Conservation (phyloP, 2,888 invertebrate species). For the Caenorhabditis virilis region DNA sequence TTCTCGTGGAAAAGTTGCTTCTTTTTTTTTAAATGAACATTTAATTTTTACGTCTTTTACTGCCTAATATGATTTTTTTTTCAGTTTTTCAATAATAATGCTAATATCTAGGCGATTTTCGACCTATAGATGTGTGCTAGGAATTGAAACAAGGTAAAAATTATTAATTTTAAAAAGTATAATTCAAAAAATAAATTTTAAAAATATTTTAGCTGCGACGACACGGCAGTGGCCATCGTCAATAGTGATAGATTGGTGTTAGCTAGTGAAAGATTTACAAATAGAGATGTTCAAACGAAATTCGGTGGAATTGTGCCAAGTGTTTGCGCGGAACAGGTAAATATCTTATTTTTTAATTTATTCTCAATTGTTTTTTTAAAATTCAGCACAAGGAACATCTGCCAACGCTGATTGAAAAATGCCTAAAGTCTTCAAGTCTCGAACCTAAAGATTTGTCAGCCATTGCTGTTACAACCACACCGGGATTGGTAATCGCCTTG, state of each 20-base stretch:
- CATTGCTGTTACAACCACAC: conserved; percentile 60
- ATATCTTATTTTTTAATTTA: neutral
- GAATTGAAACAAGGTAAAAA: conserved; percentile 58
- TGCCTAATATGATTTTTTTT: too few species aligned
- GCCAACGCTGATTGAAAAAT: conserved; percentile 53
- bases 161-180: neutral
- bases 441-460: conserved; percentile 51
- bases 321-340: conserved; percentile 52
- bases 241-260: conserved; percentile 30
- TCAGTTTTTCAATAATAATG: too few species aligned
- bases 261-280: conserved; percentile 30
- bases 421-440: conserved; percentile 33
- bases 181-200: too few species aligned
- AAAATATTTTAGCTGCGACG: conserved; percentile 66
- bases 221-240: conserved; percentile 62
- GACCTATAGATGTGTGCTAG: too few species aligned
- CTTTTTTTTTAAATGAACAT: too few species aligned
- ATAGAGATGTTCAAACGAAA: conserved; percentile 33
- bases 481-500: conserved; percentile 64
- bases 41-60: too few species aligned
- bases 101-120: too few species aligned
- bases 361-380: neutral
- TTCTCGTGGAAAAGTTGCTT: too few species aligned
- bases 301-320: conserved; percentile 60
- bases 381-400: conserved; percentile 54